Evolutionary conservation across 2,113 vertebrate species (phyloP), one percentile per base, ranked within the genome.

Genomic region (Gymnarchus niloticus): DNA sequence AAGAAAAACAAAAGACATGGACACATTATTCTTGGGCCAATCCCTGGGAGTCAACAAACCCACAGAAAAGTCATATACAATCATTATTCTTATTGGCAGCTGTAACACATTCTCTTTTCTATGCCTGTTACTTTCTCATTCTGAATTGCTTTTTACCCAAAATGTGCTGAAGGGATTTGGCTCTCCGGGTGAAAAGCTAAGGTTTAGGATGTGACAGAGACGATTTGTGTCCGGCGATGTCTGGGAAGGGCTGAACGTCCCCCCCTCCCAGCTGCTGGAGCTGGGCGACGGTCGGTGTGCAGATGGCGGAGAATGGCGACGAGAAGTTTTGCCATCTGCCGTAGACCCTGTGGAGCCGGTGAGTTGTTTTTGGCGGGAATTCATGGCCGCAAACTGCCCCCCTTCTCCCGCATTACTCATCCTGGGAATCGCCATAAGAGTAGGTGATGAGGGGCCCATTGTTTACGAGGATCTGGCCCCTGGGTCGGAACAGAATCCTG

Each of bases 261-360:
- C 37, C 41, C 6, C 7, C 23, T 37, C 37, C 61, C 61, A 69
- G 61, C 61, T 69, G 61, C 61, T 41, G 77, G 77, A 23, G 3
- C 4, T 4, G 14, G 23, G 48, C n/a, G 25, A 17, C 23, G 76
- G 51, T 82, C 51, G 25, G 44, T 56, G 80, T 54, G n/a, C 80
- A 82, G 80, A 82, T 54, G 80, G 80, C 6, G 9, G 51, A 54
- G 48, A 33, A 10, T 33, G 51, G 51, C 28, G 33, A 10, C 25
- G 33, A 49, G 25, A 82, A 82, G 80, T 17, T 33, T 14, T 21
- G 44, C 80, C 80, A 82, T 82, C 80, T 82, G 80, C 80, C 28
- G 48, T 17, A 54, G 44, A 25, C 77, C 21, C 44, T 21, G 41
- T 44, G 44, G 77, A 80, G 41, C 23, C n/a, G 77, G 77, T 80